A percentile compares a stretch with the other conserved stretches of the same genome.
Conservation (phyloP, 2,888 invertebrate species). For the Ichneumoninae sp. region DNA sequence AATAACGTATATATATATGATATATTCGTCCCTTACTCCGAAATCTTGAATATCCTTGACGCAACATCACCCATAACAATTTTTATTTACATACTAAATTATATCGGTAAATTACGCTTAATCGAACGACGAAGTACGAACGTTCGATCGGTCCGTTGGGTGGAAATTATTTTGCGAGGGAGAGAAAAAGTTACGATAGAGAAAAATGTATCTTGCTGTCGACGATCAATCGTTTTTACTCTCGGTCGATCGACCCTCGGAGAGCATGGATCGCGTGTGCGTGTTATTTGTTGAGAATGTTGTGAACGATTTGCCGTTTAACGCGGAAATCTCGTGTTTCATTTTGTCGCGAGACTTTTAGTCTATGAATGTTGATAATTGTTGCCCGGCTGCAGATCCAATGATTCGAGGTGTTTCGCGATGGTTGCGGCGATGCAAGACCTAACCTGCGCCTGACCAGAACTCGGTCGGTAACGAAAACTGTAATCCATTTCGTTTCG, state of each 20-base stretch:
- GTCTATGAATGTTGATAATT: neutral
- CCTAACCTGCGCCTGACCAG: too few species aligned
- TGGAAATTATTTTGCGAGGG: neutral
- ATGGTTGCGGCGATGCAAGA: neutral
- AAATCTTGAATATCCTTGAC: slow-evolving; percentile 11
- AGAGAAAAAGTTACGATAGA: neutral
- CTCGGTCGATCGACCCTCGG: neutral
- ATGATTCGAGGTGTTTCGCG: neutral
- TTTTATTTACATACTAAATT: slow-evolving; percentile 43
- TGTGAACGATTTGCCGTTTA: neutral
- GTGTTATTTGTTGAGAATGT: neutral
- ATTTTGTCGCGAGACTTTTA: neutral
- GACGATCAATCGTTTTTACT: neutral
- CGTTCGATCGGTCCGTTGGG: neutral
- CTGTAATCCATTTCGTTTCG: too few species aligned
- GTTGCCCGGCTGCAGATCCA: neutral
- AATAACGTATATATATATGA: slow-evolving; percentile 23
- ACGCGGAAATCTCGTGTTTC: neutral
- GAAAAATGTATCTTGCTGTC: neutral
- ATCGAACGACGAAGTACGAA: slow-evolving; percentile 48
- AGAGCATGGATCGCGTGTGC: neutral
- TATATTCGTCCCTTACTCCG: slow-evolving; percentile 7
- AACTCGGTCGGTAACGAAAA: too few species aligned
- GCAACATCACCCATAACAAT: slow-evolving; percentile 24
- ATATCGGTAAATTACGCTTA: slow-evolving; percentile 61